Conservation (phyloP, 1,140 invertebrate species). For the Aphaenogaster rudis region DNA sequence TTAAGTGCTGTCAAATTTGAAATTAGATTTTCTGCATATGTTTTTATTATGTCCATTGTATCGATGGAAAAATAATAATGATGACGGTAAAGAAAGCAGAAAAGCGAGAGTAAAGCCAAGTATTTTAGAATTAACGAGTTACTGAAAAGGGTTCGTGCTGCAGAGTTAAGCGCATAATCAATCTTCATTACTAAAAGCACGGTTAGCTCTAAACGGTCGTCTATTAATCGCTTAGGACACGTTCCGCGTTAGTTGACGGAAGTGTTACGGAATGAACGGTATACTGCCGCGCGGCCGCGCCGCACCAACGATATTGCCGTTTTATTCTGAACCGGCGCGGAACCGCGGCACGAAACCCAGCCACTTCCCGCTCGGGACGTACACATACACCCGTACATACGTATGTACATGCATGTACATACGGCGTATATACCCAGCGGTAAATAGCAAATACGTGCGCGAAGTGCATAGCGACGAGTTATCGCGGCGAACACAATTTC, state of each 20-base stretch:
- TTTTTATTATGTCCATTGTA: neutral
- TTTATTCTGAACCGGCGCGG: constrained; percentile 50
- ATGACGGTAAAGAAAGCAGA: neutral
- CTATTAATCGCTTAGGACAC: constrained; percentile 60
- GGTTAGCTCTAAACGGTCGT: constrained; percentile 49
- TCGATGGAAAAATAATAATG: constrained; percentile 26
- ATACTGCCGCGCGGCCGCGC: constrained; percentile 17
- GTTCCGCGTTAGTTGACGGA: constrained; percentile 53
- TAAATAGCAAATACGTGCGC: constrained; percentile 64
- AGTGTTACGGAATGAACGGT: constrained; percentile 56
- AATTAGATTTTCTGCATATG: neutral
- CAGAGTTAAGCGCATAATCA: constrained; percentile 47
- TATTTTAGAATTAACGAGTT: constrained; percentile 14
- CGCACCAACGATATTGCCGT: constrained; percentile 46
- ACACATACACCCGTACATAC: neutral
- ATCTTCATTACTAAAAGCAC: constrained; percentile 53
- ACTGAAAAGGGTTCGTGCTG: constrained; percentile 35
- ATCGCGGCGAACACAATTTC: constrained; percentile 65
- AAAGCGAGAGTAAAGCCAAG: neutral
- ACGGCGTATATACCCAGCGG: constrained; percentile 30
- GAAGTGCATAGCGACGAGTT: constrained; percentile 64
- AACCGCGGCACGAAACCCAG: constrained; percentile 38
- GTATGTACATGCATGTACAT: neutral
- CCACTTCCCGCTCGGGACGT: constrained; percentile 41
- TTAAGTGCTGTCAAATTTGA: neutral